Conservation (phyloP, 1,140 invertebrate species). For the Tenebrio molitor region DNA sequence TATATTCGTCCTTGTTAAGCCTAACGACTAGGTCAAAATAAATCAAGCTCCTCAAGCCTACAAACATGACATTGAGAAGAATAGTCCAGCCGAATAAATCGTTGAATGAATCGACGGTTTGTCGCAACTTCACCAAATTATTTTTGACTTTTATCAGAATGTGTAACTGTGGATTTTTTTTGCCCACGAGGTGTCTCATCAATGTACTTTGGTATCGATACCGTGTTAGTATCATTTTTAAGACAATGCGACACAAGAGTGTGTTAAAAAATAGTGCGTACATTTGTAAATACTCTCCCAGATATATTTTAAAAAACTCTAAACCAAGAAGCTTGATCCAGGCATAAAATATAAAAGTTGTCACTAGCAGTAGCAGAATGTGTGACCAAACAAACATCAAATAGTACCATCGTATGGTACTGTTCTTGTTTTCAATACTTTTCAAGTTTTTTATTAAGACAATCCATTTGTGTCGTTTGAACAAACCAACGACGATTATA, state of each 20-base stretch:
- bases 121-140: neutral
- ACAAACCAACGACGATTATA: neutral
- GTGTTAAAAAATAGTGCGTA: neutral
- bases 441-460: neutral
- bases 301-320: no score
- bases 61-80: neutral
- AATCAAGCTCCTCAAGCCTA: neutral
- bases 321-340: no score
- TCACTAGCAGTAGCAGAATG: neutral
- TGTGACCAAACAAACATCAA: neutral
- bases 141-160: neutral
- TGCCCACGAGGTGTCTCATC: no score
- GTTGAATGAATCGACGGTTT: neutral
- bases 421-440: neutral
- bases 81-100: constrained; percentile 4
- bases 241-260: neutral
- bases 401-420: neutral
- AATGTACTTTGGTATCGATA: neutral
- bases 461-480: neutral
- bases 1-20: no score
- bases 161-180: no score
- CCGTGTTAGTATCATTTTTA: neutral
- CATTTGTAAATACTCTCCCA: no score
- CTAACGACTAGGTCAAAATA: neutral
- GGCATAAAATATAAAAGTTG: no score